Percentiles rank a stretch among this genome's conserved stretches.
Evolutionary conservation across 2,113 vertebrate genomes (phyloP).

Genomic region (Psophia crepitans): DNA sequence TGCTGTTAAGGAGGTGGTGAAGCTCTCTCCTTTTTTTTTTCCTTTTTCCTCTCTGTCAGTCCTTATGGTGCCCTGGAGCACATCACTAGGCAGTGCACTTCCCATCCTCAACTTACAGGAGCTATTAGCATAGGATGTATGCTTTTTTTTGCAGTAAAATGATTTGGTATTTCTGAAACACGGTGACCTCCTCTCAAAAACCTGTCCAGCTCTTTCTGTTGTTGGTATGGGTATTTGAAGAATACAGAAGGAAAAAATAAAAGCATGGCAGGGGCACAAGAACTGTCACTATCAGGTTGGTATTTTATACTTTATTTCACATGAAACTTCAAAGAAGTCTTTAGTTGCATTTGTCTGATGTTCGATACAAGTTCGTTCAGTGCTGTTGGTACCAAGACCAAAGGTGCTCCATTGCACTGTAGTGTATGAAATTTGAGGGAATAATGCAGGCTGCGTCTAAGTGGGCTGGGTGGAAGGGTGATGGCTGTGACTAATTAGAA

Average conservation of each 20-base stretch:
- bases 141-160: background rate
- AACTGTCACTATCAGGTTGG: background rate
- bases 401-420: background rate
- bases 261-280: no score
- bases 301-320: background rate
- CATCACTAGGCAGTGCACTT: background rate
- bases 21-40: no score
- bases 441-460: background rate
- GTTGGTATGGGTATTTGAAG: background rate
- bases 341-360: background rate
- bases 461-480: background rate
- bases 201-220: background rate
- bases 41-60: no score
- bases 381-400: background rate
- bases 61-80: background rate
- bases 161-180: background rate
- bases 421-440: background rate
- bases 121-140: background rate
- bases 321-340: background rate
- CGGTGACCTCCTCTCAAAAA: background rate
- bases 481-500: background rate
- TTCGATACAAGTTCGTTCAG: background rate
- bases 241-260: background rate
- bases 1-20: background rate
- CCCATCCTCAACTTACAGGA: background rate